Base-by-base conservation (phyloP, 2,797 vertebrate species). In the Rhabdophis nuchalis region DNA sequence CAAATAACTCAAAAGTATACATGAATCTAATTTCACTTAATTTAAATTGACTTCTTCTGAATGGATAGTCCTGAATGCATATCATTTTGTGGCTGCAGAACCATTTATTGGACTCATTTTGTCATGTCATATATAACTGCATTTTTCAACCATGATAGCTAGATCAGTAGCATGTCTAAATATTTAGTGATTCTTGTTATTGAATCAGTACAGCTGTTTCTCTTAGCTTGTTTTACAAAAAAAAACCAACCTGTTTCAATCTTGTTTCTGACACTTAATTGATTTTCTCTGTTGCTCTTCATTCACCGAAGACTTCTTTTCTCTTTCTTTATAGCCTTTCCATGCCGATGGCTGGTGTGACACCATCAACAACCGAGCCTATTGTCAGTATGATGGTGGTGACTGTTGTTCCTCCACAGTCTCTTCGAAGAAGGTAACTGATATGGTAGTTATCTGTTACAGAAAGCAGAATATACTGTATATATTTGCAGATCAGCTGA, bases 331-430 rank as follows among this genome's bases (percentile, higher is more conserved):
- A 10, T 92, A 99, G 99, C 99, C 99, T 90, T 99, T 99, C 95
- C 98, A 98, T 96, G 99, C 98, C 57, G 99, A 99, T 0, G 99
- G 98, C 89, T 99, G 99, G 99, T 99, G 99, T 60, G 99, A 99
- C 96, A 99, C 98, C 89, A 99, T 99, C 97, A 99, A 99, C 97
- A 99, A 99, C 96, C 96, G 99, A 61, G 99, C 99, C 0, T 99
- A 99, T 97, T 99, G 99, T 97, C 98, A 98, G 95, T 99, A 99
- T 0, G 99, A 99, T 0, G 99, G 99, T 85, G 99, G 99, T 90
- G 99, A 99, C 97, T 99, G 99, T 98, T 99, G 99, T 96, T 98
- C 99, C 18, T 99, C 99, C 89, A 99, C 99, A 0, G 98, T 99
- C 88, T 99, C 99, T 94, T 99, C 98, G 91, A 98, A 96, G 96